phyloP scores from a whole-genome alignment of 2,113 vertebrate genomes.

The Setophaga kirtlandii region DNA sequence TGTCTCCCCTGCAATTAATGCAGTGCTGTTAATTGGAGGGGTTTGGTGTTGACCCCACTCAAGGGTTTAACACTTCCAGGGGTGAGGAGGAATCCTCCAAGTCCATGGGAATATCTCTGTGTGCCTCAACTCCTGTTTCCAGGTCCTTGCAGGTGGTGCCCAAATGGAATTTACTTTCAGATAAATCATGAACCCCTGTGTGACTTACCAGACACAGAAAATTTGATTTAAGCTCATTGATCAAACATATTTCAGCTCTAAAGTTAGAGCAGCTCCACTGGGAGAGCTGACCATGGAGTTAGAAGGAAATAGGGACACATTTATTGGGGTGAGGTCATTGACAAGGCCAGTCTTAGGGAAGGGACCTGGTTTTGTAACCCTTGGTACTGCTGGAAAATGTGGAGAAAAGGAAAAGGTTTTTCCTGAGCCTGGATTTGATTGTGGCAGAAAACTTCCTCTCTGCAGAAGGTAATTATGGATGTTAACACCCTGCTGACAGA shows the following conservation, averaged over 20 bases:
- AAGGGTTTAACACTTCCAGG: background rate
- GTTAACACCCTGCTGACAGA: background rate
- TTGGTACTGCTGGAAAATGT: background rate
- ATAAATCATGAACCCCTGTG: fast-evolving
- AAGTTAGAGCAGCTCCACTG: background rate
- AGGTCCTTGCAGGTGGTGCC: fast-evolving
- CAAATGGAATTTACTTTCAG: background rate
- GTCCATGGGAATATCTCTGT: fast-evolving
- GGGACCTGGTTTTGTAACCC: background rate
- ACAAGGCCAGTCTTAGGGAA: background rate
- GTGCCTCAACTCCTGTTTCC: background rate
- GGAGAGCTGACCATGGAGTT: background rate
- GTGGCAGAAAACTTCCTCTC: background rate
- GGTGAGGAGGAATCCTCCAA: background rate
- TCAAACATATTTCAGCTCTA: background rate
- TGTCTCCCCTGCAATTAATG: background rate
- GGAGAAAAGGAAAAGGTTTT: background rate
- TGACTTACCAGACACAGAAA: background rate
- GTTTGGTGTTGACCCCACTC: background rate
- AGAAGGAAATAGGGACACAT: background rate
- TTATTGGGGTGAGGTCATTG: background rate
- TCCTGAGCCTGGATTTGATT: background rate
- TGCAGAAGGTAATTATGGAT: background rate
- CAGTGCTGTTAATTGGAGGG: background rate
- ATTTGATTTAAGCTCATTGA: background rate